Conservation (phyloP, 2,797 vertebrate species). For the Danio choprae region DNA sequence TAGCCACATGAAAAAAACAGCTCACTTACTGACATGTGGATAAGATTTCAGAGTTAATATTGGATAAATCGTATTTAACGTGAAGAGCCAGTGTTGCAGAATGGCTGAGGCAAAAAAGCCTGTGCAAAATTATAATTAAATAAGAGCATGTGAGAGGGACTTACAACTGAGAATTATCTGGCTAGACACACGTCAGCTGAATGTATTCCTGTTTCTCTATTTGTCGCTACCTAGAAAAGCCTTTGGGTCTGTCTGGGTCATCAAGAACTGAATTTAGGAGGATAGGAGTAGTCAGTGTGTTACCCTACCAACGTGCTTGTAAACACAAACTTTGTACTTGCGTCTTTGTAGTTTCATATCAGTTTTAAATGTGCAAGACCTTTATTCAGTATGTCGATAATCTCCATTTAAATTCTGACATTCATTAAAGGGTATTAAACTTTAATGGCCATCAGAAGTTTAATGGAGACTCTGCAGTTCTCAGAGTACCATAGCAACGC, state of each 20-base stretch:
- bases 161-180: constrained; percentile 53
- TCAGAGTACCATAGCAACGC: constrained; percentile 7
- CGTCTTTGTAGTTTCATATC: not conserved
- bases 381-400: not conserved
- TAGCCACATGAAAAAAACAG: constrained; percentile 61
- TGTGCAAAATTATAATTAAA: constrained; percentile 58
- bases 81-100: constrained; percentile 47
- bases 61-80: constrained; percentile 58
- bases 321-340: constrained; percentile 11
- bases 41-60: constrained; percentile 62
- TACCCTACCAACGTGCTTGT: constrained; percentile 5
- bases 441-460: constrained; percentile 32
- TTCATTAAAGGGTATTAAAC: constrained; percentile 34
- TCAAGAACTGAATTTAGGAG: constrained; percentile 34
- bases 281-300: constrained; percentile 8
- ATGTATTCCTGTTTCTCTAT: constrained; percentile 56
- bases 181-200: constrained; percentile 57
- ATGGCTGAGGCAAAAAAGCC: constrained; percentile 17
- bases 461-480: constrained; percentile 16
- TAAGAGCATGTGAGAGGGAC: constrained; percentile 54
- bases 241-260: constrained; percentile 48
- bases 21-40: constrained; percentile 49
- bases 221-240: constrained; percentile 50
- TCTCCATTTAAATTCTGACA: constrained; percentile 32
- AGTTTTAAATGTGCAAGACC: not conserved